Percentiles rank a stretch among this genome's conserved stretches.
Evolutionary conservation across 1,140 invertebrate genomes (phyloP).

Genomic region (Forficula auricularia): DNA sequence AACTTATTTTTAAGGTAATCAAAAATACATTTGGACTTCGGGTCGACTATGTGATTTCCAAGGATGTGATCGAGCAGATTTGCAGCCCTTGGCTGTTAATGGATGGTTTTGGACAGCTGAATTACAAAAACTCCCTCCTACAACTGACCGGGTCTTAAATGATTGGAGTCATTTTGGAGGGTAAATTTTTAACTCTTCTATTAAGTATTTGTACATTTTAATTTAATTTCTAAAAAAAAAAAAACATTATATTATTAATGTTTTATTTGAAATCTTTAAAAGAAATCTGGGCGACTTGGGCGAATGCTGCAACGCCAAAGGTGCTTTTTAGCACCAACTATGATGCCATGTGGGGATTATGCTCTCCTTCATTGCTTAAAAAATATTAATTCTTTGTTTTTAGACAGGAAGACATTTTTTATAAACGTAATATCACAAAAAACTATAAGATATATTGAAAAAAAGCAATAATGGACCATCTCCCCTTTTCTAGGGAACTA

Average conservation of each 20-base stretch:
- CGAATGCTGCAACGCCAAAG: neutral
- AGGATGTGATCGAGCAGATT: conserved; percentile 51
- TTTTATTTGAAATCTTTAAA: neutral
- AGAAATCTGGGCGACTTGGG: too few species aligned
- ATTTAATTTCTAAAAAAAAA: neutral
- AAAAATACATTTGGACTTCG: conserved; percentile 74
- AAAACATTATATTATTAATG: neutral
- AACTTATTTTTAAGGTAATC: conserved; percentile 31
- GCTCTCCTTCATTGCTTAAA: too few species aligned
- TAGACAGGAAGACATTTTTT: too few species aligned
- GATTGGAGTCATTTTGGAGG: conserved; percentile 69
- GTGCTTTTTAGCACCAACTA: too few species aligned
- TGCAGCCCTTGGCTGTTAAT: conserved; percentile 55
- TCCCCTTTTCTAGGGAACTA: too few species aligned
- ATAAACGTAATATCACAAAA: too few species aligned
- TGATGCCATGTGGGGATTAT: too few species aligned
- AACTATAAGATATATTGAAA: too few species aligned
- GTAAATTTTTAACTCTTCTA: conserved; percentile 19
- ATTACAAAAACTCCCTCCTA: conserved; percentile 58
- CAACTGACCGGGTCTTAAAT: conserved; percentile 51
- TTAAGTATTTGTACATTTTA: too few species aligned
- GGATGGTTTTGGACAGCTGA: conserved; percentile 79
- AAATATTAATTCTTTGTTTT: too few species aligned
- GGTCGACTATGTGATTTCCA: conserved; percentile 69
- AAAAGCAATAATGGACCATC: too few species aligned